phyloP scores from a whole-genome alignment of 2,113 vertebrate genomes.

The Diadophis punctatus region DNA sequence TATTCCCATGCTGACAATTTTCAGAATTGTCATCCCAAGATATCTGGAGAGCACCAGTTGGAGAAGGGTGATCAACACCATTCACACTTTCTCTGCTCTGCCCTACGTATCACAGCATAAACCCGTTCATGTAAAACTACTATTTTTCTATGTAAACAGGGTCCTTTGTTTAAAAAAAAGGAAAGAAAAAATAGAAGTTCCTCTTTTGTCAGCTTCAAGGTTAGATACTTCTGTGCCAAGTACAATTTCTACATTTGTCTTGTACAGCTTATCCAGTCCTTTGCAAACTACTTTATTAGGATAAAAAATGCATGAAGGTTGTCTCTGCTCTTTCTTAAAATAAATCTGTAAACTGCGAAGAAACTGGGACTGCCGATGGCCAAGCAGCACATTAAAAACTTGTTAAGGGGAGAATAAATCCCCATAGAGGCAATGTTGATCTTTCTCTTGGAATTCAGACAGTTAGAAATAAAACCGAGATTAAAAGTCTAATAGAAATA shows the following conservation, averaged over 20 bases:
- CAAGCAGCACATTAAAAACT: background rate
- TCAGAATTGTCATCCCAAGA: background rate
- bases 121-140: background rate
- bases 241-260: background rate
- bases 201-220: background rate
- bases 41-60: background rate
- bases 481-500: too few relatives aligned
- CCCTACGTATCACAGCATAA: background rate
- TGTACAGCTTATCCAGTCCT: background rate
- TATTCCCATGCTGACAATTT: background rate
- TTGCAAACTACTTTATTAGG: slow-evolving; percentile 24
- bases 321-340: background rate
- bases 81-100: background rate
- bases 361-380: background rate
- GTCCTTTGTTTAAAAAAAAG: background rate
- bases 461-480: too few relatives aligned
- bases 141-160: background rate
- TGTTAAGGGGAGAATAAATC: too few relatives aligned
- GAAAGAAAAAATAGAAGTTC: background rate
- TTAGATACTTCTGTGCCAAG: background rate
- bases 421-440: too few relatives aligned
- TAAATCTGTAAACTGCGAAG: background rate
- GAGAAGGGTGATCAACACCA: background rate
- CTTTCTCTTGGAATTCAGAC: too few relatives aligned
- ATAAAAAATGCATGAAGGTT: slow-evolving; percentile 29